Evolutionary conservation across 2,113 vertebrate genomes (phyloP).

Genomic region (Microcebus murinus): DNA sequence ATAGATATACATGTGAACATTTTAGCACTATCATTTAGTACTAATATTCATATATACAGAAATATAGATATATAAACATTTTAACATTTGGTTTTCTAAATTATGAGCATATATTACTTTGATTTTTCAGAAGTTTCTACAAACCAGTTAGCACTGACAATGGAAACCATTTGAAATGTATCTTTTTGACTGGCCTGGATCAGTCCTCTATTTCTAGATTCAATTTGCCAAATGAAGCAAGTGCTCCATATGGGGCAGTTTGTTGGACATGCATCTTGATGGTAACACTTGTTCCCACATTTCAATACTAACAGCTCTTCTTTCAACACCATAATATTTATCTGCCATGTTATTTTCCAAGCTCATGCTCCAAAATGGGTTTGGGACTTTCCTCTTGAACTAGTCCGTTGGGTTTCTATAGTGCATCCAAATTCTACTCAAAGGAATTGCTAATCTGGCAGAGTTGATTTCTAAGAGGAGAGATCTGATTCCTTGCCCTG

Average conservation of each 20-base stretch:
- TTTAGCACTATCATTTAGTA: neutral
- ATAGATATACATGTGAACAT: neutral
- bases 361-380: slow-evolving; percentile 59
- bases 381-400: slow-evolving; percentile 63
- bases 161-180: slow-evolving; percentile 60
- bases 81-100: neutral
- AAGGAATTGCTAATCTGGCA: slow-evolving; percentile 63
- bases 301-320: slow-evolving; percentile 75
- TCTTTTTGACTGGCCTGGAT: slow-evolving; percentile 45
- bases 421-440: slow-evolving; percentile 73
- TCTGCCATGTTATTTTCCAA: slow-evolving; percentile 71
- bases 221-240: slow-evolving; percentile 63
- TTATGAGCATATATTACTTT: neutral
- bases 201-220: slow-evolving; percentile 39
- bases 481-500: slow-evolving; percentile 68
- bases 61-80: neutral
- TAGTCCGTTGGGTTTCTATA: slow-evolving; percentile 30
- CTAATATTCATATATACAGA: neutral
- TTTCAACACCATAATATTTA: slow-evolving; percentile 78
- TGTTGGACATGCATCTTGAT: slow-evolving; percentile 61
- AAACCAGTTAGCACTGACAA: slow-evolving; percentile 69
- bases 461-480: slow-evolving; percentile 72
- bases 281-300: slow-evolving; percentile 69
- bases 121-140: neutral
- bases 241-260: slow-evolving; percentile 44